Evolutionary conservation across 1,140 invertebrate genomes (phyloP), one percentile per base, ranked within the genome.

Genomic region (Bombus affinis): DNA sequence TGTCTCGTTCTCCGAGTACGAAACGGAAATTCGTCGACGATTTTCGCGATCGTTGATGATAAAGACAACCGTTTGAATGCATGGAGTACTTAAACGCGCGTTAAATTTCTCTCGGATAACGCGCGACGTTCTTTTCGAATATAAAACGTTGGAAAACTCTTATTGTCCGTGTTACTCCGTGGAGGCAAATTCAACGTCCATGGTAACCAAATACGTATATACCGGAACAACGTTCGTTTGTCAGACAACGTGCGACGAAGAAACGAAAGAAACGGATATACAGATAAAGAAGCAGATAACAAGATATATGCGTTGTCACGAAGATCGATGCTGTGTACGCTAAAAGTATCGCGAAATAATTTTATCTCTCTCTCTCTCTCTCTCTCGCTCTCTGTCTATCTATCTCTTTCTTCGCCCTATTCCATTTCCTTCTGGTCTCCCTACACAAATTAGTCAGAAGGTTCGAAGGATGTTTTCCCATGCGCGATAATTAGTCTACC

Each of bases 401-500:
- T 32, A 25, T n/a, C 25, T 39, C 39, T 42, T 18, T 73, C 6
- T 32, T 6, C 73, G 1, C 15, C 62, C 44, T 22, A 10, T 12
- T 32, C 81, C n/a, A 42, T 57, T 42, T n/a, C 70, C 39, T n/a
- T 71, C 70, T 59, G 22, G 13, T 74, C n/a, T 62, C 57, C 37
- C 59, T 22, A 22, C 68, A 66, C 76, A 77, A 89, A 89, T 89
- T 89, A 89, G 82, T 65, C 78, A 68, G 53, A 80, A 74, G 85
- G 68, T 85, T 88, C 83, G 82, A 85, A 77, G 62, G 62, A 77
- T 68, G 81, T 89, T 87, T 84, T 88, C 88, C 83, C 73, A 66
- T 84, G 66, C 62, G 59, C 42, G 88, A 88, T 89, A 89, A 89
- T 89, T 89, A 88, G 79, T 77, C 84, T 78, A 84, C 83, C 86